Percentiles rank a stretch among this genome's conserved stretches.
Evolutionary conservation across 2,888 invertebrate genomes (phyloP).

Genomic region (Nephrotoma appendiculata): DNA sequence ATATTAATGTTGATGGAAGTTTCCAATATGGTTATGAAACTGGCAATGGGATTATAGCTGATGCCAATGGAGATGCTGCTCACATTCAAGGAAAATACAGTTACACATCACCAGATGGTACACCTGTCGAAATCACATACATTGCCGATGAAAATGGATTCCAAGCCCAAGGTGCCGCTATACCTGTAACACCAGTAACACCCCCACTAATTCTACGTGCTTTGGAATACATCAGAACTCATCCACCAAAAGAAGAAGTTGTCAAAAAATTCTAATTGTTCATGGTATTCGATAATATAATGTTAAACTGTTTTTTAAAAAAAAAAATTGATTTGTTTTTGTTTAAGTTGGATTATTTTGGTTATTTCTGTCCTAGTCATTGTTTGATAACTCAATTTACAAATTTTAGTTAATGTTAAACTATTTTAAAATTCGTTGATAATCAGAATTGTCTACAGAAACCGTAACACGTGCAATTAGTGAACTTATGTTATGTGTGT

Average conservation of each 20-base stretch:
- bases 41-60: background rate
- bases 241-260: constrained; percentile 3
- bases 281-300: background rate
- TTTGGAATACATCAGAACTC: constrained; percentile 6
- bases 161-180: background rate
- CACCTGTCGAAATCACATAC: background rate
- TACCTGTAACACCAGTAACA: background rate
- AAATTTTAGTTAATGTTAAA: too few species aligned
- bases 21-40: background rate
- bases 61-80: background rate
- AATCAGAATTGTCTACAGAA: background rate
- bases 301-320: background rate
- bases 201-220: background rate
- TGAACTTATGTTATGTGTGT: background rate
- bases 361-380: too few species aligned
- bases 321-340: background rate
- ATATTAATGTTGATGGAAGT: background rate
- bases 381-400: too few species aligned
- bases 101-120: constrained; percentile 2
- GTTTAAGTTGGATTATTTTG: background rate
- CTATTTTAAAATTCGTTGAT: background rate
- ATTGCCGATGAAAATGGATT: constrained; percentile 6
- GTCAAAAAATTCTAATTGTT: background rate
- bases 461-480: background rate
- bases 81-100: background rate